A percentile compares a stretch with the other conserved stretches of the same genome.
Conservation (phyloP, 2,888 invertebrate genomes). For the Cryptus viduatorius region DNA sequence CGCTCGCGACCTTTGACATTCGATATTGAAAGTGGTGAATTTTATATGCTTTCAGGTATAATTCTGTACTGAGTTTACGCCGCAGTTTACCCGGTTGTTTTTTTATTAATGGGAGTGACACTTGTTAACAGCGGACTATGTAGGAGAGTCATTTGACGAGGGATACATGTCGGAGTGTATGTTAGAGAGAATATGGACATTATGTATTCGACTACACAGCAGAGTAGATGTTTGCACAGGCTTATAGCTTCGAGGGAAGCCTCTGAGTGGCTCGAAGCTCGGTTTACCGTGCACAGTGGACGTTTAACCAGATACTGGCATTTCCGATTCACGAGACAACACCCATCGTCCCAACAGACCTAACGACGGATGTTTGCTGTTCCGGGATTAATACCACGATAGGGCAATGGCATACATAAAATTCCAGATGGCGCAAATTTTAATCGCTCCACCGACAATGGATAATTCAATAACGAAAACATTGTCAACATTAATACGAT, state of each 20-base stretch:
- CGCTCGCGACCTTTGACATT: background rate
- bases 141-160: background rate
- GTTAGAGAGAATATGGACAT: conserved; percentile 9
- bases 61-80: background rate
- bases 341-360: background rate
- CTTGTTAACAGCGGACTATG: background rate
- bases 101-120: background rate
- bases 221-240: conserved; percentile 27
- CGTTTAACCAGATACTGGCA: conserved; percentile 42
- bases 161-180: background rate
- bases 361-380: conserved; percentile 12
- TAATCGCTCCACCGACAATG: background rate
- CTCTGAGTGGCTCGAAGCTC: conserved; percentile 1
- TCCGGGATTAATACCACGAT: conserved; percentile 10
- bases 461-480: background rate
- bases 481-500: background rate
- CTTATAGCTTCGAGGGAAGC: conserved; percentile 31
- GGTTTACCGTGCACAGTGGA: conserved; percentile 27
- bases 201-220: conserved; percentile 25
- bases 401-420: background rate
- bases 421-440: background rate
- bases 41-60: background rate
- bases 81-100: background rate
- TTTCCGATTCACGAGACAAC: conserved; percentile 18
- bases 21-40: background rate